Percentiles rank a stretch among this genome's conserved stretches.
phyloP scores from a whole-genome alignment of 2,113 vertebrate species.

The Prionailurus bengalensis region DNA sequence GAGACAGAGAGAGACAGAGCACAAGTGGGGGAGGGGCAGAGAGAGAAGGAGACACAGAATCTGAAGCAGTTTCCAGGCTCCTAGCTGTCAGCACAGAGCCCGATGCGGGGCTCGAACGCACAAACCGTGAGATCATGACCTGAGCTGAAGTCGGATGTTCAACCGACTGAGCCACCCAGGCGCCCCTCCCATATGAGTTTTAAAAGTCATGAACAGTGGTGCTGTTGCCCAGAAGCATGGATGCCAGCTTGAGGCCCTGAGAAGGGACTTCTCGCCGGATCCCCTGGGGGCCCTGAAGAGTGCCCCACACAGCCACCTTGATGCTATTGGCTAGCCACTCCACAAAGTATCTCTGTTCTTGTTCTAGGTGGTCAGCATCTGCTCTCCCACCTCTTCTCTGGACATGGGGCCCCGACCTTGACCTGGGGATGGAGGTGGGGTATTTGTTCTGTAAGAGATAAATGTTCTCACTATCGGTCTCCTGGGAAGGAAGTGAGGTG shows the following conservation, averaged over 20 bases:
- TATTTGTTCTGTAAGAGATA: background rate
- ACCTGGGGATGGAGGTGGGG: background rate
- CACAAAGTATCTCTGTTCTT: slow-evolving; percentile 94
- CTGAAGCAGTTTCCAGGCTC: no score
- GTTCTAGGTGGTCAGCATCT: slow-evolving; percentile 93
- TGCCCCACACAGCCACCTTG: slow-evolving; percentile 90
- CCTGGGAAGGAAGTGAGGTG: background rate
- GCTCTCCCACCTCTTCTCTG: slow-evolving; percentile 93
- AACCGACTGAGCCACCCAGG: no score
- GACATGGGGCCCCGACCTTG: slow-evolving; percentile 85
- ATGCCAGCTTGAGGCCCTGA: slow-evolving; percentile 87
- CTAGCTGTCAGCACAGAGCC: no score
- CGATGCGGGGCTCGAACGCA: no score
- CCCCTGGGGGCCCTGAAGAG: background rate
- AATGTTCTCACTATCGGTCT: background rate
- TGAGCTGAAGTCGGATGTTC: no score
- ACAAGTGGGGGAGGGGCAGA: no score
- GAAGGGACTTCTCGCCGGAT: slow-evolving; percentile 85
- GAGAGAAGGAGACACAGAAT: no score
- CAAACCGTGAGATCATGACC: no score
- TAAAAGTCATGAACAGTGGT: slow-evolving; percentile 81
- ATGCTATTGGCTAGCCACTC: slow-evolving; percentile 93
- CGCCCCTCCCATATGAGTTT: slow-evolving; percentile 83
- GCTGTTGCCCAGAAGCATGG: slow-evolving; percentile 83
- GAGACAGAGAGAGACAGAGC: no score